phyloP scores from a whole-genome alignment of 2,113 vertebrate species.

The Aptenodytes patagonicus region DNA sequence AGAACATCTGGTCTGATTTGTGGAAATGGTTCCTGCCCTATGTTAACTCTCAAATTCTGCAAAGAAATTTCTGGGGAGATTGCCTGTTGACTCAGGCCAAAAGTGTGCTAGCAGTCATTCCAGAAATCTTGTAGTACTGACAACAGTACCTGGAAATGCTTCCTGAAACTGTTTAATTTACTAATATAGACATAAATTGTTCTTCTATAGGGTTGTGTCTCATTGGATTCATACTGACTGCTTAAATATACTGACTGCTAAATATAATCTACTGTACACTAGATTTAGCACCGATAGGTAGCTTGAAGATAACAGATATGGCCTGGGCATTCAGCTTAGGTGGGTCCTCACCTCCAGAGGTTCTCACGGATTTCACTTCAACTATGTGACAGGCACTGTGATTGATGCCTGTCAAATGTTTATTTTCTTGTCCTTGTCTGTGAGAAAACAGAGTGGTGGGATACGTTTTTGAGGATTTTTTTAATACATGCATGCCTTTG shows the following conservation, averaged over 20 bases:
- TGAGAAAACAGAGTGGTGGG: neutral
- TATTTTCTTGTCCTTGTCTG: neutral
- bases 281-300: neutral
- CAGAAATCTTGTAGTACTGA: neutral
- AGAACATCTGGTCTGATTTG: neutral
- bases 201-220: neutral
- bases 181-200: neutral
- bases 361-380: neutral
- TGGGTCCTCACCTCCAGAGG: neutral
- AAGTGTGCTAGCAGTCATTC: neutral
- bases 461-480: neutral
- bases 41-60: neutral
- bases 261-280: neutral
- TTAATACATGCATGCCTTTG: neutral
- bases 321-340: neutral
- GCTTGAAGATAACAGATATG: neutral
- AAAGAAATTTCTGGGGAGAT: neutral
- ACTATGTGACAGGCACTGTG: neutral
- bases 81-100: neutral
- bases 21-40: neutral
- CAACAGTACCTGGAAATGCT: neutral
- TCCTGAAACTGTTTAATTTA: neutral
- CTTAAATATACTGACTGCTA: neutral
- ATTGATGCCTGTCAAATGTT: neutral
- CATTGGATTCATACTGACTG: neutral